Evolutionary conservation across 2,797 vertebrate species (phyloP), one percentile per base, ranked within the genome.

Genomic region (Paratrypauchen microcephalus): DNA sequence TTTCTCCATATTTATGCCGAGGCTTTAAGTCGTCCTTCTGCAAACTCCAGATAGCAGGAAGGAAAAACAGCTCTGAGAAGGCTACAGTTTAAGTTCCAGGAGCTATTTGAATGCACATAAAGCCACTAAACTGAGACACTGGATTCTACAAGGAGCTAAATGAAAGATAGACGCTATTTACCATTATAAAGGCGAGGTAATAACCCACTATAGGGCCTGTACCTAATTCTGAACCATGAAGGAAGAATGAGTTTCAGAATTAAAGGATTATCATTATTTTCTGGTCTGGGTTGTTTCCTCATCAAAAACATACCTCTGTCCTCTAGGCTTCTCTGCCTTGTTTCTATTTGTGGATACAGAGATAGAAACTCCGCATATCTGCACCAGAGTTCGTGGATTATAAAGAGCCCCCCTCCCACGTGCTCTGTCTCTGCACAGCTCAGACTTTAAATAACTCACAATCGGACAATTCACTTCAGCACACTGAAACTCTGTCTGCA

Each of bases 1-100:
- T 48, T 76, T 81, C 66, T 74, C 57, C 50, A 66, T 65, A 39
- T 78, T 82, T 68, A 74, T 60, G 62, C 81, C 45, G 68, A 80
- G 63, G 60, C 32, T 12, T 60, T 68, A 36, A 67, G 79, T 76
- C 73, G 32, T 75, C 52, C 70, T 0, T 75, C 65, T 82, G 69
- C 47, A 70, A 13, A 19, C 48, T 16, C 45, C 67, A 70, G 55
- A 77, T 50, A 60, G 39, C 39, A 13, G 2, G 70, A 59, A 70
- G 45, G 60, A 69, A 65, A 54, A 21, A 21, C 19, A 54, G 16
- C 50, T 54, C 3, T 21, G 50, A 54, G n/a, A 54, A 54, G 18
- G 6, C 19, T 8, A 8, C 5, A 50, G 6, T 50, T 7, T 50
- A 50, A 50, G 48, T 2, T 2, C 5, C 18, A n/a, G 19, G 47